Evolutionary conservation across 2,113 vertebrate species (phyloP).

Genomic region (Limnothrissa miodon): DNA sequence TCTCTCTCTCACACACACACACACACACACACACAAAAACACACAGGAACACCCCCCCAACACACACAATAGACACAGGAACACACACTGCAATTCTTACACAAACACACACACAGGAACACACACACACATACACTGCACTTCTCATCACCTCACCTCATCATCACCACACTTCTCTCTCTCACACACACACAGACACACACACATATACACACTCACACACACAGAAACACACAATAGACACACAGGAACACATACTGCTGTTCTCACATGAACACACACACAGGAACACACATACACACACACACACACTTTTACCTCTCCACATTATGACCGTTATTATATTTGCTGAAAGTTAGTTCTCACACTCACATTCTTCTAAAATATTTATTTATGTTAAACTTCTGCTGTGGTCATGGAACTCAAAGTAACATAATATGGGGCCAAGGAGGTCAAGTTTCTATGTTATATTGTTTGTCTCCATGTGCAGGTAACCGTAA

Average conservation of each 20-base stretch:
- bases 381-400: background rate
- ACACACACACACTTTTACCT: no score
- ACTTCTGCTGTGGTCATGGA: no score
- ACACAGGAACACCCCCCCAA: background rate
- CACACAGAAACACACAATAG: constrained; percentile 17
- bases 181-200: background rate
- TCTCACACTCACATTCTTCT: no score
- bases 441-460: background rate
- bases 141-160: no score
- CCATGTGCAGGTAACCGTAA: constrained; percentile 78
- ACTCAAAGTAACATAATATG: background rate
- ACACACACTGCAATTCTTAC: no score
- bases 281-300: no score
- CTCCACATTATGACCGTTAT: no score
- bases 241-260: no score
- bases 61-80: background rate
- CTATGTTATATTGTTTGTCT: constrained; percentile 1
- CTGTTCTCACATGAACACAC: no score
- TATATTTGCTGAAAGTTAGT: no score
- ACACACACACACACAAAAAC: background rate
- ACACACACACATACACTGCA: constrained; percentile 14
- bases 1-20: background rate
- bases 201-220: constrained; percentile 19
- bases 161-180: no score
- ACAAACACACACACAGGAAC: background rate